phyloP scores from a whole-genome alignment of 53 echinoderm and acorn worm species.

The Pentamera pediparva region DNA sequence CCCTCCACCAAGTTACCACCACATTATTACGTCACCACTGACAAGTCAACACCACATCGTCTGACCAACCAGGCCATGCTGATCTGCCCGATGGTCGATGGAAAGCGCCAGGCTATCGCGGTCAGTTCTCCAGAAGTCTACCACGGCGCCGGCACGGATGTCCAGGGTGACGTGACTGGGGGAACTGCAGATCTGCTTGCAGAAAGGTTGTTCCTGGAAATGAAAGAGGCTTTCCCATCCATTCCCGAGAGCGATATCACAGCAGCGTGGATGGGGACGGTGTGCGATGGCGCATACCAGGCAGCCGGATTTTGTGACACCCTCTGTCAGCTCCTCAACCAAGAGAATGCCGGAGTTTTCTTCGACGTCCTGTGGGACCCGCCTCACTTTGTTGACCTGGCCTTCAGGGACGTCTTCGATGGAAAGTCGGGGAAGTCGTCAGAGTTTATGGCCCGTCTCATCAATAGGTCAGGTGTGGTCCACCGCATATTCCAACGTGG shows the following conservation, averaged over 20 bases:
- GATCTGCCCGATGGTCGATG: slow-evolving; percentile 3
- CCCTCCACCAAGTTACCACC: background rate
- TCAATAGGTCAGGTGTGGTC: background rate
- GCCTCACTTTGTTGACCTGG: background rate
- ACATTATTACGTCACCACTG: background rate
- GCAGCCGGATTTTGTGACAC: background rate
- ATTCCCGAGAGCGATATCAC: background rate
- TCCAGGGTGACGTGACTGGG: background rate
- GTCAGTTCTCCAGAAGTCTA: background rate
- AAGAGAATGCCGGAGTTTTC: background rate
- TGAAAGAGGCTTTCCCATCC: background rate
- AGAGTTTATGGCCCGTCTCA: background rate
- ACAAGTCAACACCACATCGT: slow-evolving; percentile 3
- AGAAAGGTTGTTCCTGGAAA: background rate
- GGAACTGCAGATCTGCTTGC: background rate
- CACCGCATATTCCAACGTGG: background rate
- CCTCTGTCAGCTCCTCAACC: background rate
- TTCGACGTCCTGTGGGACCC: background rate
- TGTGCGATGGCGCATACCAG: slow-evolving; percentile 6
- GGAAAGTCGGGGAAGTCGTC: background rate
- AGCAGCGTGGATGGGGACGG: background rate
- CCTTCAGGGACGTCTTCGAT: background rate
- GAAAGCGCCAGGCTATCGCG: background rate
- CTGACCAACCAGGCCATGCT: background rate
- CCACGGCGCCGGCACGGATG: background rate